Conservation (phyloP, 2,888 invertebrate species). For the Diachrysia chrysitis region DNA sequence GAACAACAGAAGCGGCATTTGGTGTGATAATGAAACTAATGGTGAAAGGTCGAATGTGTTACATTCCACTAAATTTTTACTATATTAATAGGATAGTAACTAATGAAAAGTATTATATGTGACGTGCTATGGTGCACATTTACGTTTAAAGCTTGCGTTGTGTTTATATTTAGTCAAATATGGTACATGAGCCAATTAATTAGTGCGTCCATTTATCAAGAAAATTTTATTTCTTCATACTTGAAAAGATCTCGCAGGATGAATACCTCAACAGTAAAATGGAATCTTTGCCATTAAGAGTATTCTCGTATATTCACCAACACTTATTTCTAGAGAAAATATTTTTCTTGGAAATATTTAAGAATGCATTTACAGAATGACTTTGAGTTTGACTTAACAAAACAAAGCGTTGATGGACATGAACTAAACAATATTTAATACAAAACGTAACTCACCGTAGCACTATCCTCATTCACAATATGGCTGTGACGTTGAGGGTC, state of each 20-base stretch:
- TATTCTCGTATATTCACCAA: not conserved
- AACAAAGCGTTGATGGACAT: slow-evolving; percentile 44
- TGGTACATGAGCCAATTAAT: not conserved
- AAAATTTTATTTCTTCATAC: not conserved
- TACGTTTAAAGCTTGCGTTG: not conserved
- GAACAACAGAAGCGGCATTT: slow-evolving; percentile 45
- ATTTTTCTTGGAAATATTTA: slow-evolving; percentile 20
- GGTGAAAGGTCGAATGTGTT: not conserved
- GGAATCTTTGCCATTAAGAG: not conserved
- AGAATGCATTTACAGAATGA: slow-evolving; percentile 38
- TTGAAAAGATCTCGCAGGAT: not conserved
- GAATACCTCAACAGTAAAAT: not conserved
- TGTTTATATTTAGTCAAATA: not conserved
- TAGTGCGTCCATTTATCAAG: not conserved
- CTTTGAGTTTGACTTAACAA: slow-evolving; percentile 34
- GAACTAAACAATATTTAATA: slow-evolving; percentile 38
- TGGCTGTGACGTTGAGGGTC: slow-evolving; percentile 63
- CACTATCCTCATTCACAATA: slow-evolving; percentile 62
- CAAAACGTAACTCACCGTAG: slow-evolving; percentile 46
- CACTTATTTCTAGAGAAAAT: not conserved
- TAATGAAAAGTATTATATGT: slow-evolving; percentile 1
- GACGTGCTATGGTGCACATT: not conserved
- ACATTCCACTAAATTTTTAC: not conserved
- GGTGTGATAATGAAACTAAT: slow-evolving; percentile 24
- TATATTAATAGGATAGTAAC: not conserved